Conservation (phyloP, 2,888 invertebrate species). For the Acanthopleura granulata region DNA sequence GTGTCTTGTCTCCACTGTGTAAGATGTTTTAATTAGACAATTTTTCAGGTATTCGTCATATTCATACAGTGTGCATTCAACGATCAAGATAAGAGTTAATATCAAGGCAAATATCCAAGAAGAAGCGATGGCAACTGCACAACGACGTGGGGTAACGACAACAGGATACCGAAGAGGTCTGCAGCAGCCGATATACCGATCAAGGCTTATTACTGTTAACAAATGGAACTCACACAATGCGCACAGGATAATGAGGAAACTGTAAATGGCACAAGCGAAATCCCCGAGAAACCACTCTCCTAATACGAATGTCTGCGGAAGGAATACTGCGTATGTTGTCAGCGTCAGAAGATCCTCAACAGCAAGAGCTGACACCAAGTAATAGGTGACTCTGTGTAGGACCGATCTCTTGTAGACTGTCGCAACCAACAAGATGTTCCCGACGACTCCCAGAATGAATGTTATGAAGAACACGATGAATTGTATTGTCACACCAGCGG, state of each 20-base stretch:
- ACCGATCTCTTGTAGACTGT: background rate
- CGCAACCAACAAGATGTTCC: background rate
- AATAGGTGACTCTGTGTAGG: background rate
- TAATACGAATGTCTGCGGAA: background rate
- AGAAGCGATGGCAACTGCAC: background rate
- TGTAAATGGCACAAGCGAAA: background rate
- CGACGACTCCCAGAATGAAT: no score
- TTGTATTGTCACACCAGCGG: no score
- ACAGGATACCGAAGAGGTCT: background rate
- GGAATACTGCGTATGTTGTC: background rate
- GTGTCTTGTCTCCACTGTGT: background rate
- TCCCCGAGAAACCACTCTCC: background rate
- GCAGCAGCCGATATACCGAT: background rate
- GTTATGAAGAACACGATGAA: no score
- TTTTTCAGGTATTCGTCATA: background rate
- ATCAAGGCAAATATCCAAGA: background rate
- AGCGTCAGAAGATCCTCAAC: background rate
- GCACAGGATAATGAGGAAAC: background rate
- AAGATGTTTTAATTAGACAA: background rate
- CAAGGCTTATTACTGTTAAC: background rate
- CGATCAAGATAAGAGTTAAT: background rate
- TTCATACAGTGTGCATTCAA: background rate
- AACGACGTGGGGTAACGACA: background rate
- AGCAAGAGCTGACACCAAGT: background rate
- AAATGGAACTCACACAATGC: background rate